Conservation (phyloP, 1,140 invertebrate species). For the Megathymus violae region DNA sequence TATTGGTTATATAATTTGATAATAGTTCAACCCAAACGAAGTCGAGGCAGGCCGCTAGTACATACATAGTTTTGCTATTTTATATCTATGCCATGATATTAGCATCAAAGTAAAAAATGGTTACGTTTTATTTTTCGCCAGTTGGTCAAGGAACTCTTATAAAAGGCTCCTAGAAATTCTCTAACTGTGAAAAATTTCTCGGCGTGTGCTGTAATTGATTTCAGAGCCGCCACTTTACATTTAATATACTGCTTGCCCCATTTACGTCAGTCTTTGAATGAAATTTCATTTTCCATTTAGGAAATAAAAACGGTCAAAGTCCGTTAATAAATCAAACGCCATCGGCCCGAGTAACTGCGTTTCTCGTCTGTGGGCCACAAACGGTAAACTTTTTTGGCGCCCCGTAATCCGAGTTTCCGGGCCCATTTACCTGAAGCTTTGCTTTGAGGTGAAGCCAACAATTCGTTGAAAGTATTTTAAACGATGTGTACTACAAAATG, state of each 20-base stretch:
- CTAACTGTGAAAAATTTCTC: neutral
- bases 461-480: constrained; percentile 22
- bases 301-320: constrained; percentile 20
- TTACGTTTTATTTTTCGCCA: no score
- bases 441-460: constrained; percentile 28
- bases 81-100: no score
- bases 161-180: no score
- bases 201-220: neutral
- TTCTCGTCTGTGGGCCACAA: constrained; percentile 9
- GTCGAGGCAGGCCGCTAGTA: no score
- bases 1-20: no score
- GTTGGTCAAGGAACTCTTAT: no score
- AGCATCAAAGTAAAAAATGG: no score
- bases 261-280: neutral
- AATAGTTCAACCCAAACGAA: no score
- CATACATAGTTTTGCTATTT: no score
- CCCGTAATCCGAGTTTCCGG: constrained; percentile 29
- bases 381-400: constrained; percentile 35
- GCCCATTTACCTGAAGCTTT: constrained; percentile 30
- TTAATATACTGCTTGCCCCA: neutral
- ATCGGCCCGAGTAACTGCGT: neutral
- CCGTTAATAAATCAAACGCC: constrained; percentile 22
- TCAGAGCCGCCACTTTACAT: neutral
- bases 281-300: constrained; percentile 18
- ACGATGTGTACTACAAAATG: constrained; percentile 5